Conservation (phyloP, 2,888 invertebrate genomes). For the Argynnis bischoffii region DNA sequence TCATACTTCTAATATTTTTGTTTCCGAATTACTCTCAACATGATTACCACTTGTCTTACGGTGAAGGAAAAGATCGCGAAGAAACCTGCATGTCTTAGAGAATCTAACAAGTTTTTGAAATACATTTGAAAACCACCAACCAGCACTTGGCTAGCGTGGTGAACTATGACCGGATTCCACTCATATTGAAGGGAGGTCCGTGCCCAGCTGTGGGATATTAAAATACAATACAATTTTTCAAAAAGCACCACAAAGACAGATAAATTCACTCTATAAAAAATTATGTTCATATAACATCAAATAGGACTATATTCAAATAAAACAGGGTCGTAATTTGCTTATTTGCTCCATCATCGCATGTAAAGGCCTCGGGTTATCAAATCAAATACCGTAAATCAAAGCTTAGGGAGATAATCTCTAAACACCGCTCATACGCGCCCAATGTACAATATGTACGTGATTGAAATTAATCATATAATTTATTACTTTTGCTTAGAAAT, state of each 20-base stretch:
- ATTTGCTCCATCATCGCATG: constrained; percentile 18
- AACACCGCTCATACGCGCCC: background rate
- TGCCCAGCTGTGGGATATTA: background rate
- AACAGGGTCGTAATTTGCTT: constrained; percentile 9
- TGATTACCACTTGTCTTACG: too few relatives aligned
- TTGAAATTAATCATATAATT: background rate
- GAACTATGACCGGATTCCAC: background rate
- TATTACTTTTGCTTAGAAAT: background rate
- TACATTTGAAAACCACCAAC: too few relatives aligned
- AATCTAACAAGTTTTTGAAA: too few relatives aligned
- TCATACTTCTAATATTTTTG: too few relatives aligned
- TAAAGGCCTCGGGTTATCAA: constrained; percentile 18
- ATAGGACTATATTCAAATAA: constrained; percentile 1
- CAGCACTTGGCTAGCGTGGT: background rate
- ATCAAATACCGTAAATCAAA: constrained; percentile 21
- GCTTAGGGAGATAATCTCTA: constrained; percentile 13
- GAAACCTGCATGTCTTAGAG: too few relatives aligned
- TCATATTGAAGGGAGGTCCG: background rate
- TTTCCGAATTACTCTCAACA: too few relatives aligned
- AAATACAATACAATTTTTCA: too few relatives aligned
- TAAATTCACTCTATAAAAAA: background rate
- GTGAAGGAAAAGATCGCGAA: too few relatives aligned
- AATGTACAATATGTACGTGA: background rate
- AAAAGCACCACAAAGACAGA: too few relatives aligned
- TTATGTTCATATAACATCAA: background rate